phyloP scores from a whole-genome alignment of 2,113 vertebrate species.

The Pagrus major region DNA sequence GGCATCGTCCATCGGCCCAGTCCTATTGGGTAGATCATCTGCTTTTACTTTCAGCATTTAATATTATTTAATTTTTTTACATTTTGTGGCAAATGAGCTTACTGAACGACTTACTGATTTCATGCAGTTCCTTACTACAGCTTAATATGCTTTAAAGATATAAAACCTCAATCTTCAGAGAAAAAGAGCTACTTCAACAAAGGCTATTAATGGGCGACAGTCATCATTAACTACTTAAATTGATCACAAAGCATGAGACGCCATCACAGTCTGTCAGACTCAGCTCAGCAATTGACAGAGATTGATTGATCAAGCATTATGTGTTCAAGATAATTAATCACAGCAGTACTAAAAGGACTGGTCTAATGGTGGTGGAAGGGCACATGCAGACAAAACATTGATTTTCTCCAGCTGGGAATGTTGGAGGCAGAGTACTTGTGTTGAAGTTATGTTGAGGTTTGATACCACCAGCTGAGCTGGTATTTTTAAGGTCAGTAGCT shows the following conservation, averaged over 20 bases:
- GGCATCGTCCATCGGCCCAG: no score
- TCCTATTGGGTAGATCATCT: background rate
- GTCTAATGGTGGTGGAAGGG: background rate
- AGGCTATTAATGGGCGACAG: background rate
- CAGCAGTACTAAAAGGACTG: background rate
- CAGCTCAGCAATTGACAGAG: conserved; percentile 15
- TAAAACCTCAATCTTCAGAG: conserved; percentile 7
- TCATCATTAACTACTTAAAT: background rate
- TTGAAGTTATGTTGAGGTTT: background rate
- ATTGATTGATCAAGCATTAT: conserved; percentile 11
- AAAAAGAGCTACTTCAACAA: background rate
- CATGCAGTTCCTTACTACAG: background rate
- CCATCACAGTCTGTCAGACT: conserved; percentile 4
- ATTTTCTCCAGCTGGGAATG: background rate
- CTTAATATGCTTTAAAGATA: background rate
- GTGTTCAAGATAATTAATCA: background rate
- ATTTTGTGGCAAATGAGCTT: background rate
- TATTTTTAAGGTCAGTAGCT: conserved; percentile 3
- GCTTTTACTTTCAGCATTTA: background rate
- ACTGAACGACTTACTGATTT: background rate
- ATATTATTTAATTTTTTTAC: background rate
- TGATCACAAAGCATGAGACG: conserved; percentile 14
- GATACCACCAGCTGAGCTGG: background rate
- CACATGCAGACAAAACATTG: background rate
- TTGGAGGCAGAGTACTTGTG: background rate